These are phyloP conservation scores for Tipula vernalis DNA, from an alignment of 2,888 invertebrate genomes.

Conservation along the genomic window DNA sequence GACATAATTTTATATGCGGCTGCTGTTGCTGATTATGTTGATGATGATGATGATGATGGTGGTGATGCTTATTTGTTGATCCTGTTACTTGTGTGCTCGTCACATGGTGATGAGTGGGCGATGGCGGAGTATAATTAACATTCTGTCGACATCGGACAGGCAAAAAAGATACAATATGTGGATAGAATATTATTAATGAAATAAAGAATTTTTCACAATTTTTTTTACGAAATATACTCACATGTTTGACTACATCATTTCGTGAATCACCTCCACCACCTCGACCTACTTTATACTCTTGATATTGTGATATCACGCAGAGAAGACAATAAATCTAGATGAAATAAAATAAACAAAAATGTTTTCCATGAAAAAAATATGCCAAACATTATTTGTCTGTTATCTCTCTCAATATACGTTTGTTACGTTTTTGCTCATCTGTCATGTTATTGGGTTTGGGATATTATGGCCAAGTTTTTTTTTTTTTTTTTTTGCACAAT, in stretches of 20 bases:
- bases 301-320: constrained; percentile 78
- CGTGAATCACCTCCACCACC: constrained; percentile 40
- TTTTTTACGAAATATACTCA: constrained; percentile 13
- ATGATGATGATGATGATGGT: neutral
- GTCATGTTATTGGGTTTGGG: neutral
- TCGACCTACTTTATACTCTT: constrained; percentile 61
- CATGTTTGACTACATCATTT: constrained; percentile 11
- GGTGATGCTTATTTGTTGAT: neutral
- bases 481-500: neutral
- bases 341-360: neutral
- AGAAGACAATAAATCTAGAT: constrained; percentile 64
- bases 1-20: neutral
- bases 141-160: neutral
- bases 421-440: neutral
- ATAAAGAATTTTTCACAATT: neutral
- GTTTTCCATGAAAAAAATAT: neutral
- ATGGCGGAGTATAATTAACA: constrained; percentile 9
- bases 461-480: neutral
- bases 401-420: neutral
- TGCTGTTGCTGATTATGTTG: neutral
- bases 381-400: neutral
- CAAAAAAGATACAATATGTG: neutral
- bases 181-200: neutral
- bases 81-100: neutral
- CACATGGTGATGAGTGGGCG: neutral